Percentiles rank a stretch among this genome's conserved stretches.
phyloP scores from a whole-genome alignment of 2,113 vertebrate species.

The Epinephelus fuscoguttatus region DNA sequence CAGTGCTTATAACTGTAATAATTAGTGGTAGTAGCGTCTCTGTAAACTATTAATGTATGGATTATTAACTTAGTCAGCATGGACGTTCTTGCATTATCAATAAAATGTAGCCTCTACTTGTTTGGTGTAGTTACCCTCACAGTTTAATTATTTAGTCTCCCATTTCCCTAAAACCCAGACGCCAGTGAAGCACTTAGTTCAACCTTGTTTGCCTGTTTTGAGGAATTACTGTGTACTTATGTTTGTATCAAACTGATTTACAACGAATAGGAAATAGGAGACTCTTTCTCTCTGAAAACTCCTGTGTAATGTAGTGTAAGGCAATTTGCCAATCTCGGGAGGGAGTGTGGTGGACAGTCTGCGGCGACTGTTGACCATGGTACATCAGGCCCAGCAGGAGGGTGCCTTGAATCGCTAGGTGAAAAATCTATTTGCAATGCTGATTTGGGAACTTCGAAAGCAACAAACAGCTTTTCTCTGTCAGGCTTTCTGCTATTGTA shows the following conservation, averaged over 20 bases:
- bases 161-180: neutral
- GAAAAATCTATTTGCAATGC: conserved; percentile 64
- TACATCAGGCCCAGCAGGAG: conserved; percentile 63
- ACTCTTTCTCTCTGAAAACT: conserved; percentile 4
- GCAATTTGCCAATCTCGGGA: conserved; percentile 45
- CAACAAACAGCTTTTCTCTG: conserved; percentile 46
- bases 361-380: conserved; percentile 46
- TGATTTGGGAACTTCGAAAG: conserved; percentile 47
- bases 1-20: too few relatives aligned
- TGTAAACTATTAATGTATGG: too few relatives aligned
- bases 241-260: conserved; percentile 30
- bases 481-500: conserved; percentile 28
- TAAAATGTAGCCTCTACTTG: too few relatives aligned
- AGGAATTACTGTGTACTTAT: conserved; percentile 3
- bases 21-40: too few relatives aligned
- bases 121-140: neutral
- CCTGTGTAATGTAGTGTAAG: conserved; percentile 28
- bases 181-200: neutral
- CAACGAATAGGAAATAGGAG: neutral
- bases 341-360: conserved; percentile 29
- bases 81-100: too few relatives aligned
- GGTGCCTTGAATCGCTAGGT: conserved; percentile 43
- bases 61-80: too few relatives aligned
- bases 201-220: conserved; percentile 20
- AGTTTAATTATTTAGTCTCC: neutral